Evolutionary conservation across 2,113 vertebrate species (phyloP).

Genomic region (Chionis minor): DNA sequence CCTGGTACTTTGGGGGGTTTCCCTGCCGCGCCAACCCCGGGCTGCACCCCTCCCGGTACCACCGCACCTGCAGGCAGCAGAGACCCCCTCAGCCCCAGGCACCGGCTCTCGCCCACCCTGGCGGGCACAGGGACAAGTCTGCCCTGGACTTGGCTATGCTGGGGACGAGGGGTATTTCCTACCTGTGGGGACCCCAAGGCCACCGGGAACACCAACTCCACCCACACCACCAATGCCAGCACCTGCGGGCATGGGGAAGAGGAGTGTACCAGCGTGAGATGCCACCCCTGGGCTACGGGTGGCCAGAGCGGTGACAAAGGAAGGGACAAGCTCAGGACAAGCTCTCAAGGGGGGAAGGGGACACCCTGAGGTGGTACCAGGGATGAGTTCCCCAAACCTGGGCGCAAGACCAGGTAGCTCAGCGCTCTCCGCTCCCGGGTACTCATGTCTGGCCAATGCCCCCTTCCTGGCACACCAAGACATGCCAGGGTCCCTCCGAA

Average conservation of each 20-base stretch:
- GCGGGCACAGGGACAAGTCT: not conserved
- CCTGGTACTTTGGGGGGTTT: constrained; percentile 82
- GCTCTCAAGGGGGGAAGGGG: not conserved
- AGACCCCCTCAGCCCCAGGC: not conserved
- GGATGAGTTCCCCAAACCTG: not conserved
- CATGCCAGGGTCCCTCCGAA: rapidly evolving
- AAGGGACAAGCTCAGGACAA: not conserved
- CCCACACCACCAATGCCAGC: constrained; percentile 50
- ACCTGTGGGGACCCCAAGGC: constrained; percentile 70
- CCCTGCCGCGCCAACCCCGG: constrained; percentile 60
- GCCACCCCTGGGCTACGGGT: not conserved
- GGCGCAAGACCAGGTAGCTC: not conserved
- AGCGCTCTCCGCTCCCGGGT: not conserved
- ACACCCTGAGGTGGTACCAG: not conserved
- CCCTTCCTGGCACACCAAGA: not conserved
- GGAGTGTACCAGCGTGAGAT: not conserved
- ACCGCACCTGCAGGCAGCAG: constrained; percentile 60
- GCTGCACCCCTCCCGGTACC: constrained; percentile 61
- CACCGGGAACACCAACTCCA: constrained; percentile 5
- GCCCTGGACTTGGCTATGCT: not conserved
- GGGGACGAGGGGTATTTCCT: not conserved
- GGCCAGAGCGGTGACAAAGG: rapidly evolving
- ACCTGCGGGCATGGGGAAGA: constrained; percentile 16
- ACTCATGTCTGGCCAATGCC: not conserved
- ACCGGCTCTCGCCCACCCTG: not conserved